A percentile compares a stretch with the other conserved stretches of the same genome.
Conservation (phyloP, 2,113 vertebrate species). For the Oncorhynchus mykiss region DNA sequence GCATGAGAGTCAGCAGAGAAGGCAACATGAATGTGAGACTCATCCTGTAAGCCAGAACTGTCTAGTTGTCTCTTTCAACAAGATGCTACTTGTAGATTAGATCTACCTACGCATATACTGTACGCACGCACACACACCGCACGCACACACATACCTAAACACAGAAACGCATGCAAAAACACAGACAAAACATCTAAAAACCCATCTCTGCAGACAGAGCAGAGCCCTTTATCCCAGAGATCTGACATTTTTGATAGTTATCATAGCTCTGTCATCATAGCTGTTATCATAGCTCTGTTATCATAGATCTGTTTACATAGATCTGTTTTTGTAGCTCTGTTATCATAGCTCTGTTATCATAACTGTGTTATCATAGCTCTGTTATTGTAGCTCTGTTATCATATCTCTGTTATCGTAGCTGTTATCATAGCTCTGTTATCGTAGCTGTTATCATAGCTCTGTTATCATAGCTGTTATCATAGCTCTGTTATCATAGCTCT, state of each 20-base stretch:
- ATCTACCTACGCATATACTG: not conserved
- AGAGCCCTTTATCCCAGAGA: slow-evolving; percentile 42
- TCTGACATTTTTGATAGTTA: slow-evolving; percentile 56
- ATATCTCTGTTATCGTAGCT: too few relatives aligned
- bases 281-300: too few relatives aligned
- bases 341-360: too few relatives aligned
- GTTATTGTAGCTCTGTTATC: too few relatives aligned
- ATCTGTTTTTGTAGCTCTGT: too few relatives aligned
- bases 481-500: too few relatives aligned
- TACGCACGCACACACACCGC: slow-evolving; percentile 11
- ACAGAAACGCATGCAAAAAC: not conserved
- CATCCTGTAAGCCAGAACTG: slow-evolving; percentile 23
- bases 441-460: slow-evolving; percentile 34
- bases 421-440: too few relatives aligned
- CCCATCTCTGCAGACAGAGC: not conserved
- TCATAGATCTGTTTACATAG: too few relatives aligned
- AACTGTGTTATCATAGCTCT: too few relatives aligned
- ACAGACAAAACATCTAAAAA: not conserved
- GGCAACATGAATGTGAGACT: slow-evolving; percentile 8
- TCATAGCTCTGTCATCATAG: too few relatives aligned
- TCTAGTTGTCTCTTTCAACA: slow-evolving; percentile 39
- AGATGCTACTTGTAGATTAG: slow-evolving; percentile 32
- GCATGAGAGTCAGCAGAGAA: slow-evolving; percentile 34
- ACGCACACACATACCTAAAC: slow-evolving; percentile 2
- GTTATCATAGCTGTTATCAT: too few relatives aligned